Percentiles rank a stretch among this genome's conserved stretches.
phyloP scores from a whole-genome alignment of 2,888 invertebrate species.

The Agrotis puta region DNA sequence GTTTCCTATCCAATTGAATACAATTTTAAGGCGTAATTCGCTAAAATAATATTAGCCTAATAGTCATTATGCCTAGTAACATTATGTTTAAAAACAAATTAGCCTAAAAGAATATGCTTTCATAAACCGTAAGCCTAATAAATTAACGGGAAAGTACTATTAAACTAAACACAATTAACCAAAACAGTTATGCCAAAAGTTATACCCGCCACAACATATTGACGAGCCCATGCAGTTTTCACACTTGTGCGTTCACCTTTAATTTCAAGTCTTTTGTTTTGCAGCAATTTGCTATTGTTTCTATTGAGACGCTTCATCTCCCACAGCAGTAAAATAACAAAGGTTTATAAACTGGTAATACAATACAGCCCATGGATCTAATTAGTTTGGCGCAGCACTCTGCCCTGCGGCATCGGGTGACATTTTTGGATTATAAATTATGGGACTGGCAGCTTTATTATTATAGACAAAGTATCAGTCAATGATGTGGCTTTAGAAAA shows the following conservation, averaged over 20 bases:
- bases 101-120: too few species aligned
- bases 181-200: too few species aligned
- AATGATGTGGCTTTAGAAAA: background rate
- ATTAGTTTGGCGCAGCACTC: conserved; percentile 55
- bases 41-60: too few species aligned
- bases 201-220: too few species aligned
- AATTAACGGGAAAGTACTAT: too few species aligned
- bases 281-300: conserved; percentile 66
- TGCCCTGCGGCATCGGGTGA: conserved; percentile 36
- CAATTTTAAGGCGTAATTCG: too few species aligned
- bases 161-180: too few species aligned
- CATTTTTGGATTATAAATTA: conserved; percentile 38
- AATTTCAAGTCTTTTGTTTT: conserved; percentile 67
- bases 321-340: conserved; percentile 52
- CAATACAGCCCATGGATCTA: conserved; percentile 60
- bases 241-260: conserved; percentile 7
- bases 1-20: too few species aligned
- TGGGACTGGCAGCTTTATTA: background rate
- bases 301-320: conserved; percentile 56
- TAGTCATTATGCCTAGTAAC: too few species aligned
- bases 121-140: too few species aligned
- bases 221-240: background rate
- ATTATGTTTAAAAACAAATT: too few species aligned
- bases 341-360: conserved; percentile 63
- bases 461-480: background rate